These are phyloP conservation scores for Ammodytes dubius DNA, from an alignment of 2,113 vertebrate genomes.

Conservation along the genomic window DNA sequence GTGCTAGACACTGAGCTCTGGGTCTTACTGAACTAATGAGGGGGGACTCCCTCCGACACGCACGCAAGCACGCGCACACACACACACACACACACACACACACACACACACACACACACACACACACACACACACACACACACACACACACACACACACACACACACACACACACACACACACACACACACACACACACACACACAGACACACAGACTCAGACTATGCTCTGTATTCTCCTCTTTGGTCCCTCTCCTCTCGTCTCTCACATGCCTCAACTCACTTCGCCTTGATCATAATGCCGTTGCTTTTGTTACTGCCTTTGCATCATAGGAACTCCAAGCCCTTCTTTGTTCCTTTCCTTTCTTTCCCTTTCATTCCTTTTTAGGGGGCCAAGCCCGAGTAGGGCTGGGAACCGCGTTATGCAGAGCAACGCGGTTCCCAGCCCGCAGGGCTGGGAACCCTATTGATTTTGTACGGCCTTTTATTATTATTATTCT, in stretches of 20 bases:
- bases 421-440: too few relatives aligned
- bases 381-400: too few relatives aligned
- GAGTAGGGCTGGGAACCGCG: too few relatives aligned
- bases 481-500: slow-evolving; percentile 18
- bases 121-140: slow-evolving; percentile 19
- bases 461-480: too few relatives aligned
- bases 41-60: slow-evolving; percentile 69
- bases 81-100: slow-evolving; percentile 23
- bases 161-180: neutral
- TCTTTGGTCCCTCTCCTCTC: slow-evolving; percentile 43
- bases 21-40: slow-evolving; percentile 76
- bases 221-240: slow-evolving; percentile 42
- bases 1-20: slow-evolving; percentile 72
- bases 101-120: neutral
- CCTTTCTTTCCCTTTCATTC: slow-evolving; percentile 15
- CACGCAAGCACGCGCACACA: neutral
- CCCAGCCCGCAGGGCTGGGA: too few relatives aligned
- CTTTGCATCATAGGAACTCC: slow-evolving; percentile 15
- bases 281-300: slow-evolving; percentile 40
- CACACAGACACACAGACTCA: slow-evolving; percentile 22
- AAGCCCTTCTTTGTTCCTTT: slow-evolving; percentile 1
- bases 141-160: neutral
- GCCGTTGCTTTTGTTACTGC: slow-evolving; percentile 16
- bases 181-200: neutral
- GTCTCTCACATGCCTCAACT: slow-evolving; percentile 52